A percentile compares a stretch with the other conserved stretches of the same genome.
Conservation (phyloP, 2,797 vertebrate genomes). For the Tapirus indicus region DNA sequence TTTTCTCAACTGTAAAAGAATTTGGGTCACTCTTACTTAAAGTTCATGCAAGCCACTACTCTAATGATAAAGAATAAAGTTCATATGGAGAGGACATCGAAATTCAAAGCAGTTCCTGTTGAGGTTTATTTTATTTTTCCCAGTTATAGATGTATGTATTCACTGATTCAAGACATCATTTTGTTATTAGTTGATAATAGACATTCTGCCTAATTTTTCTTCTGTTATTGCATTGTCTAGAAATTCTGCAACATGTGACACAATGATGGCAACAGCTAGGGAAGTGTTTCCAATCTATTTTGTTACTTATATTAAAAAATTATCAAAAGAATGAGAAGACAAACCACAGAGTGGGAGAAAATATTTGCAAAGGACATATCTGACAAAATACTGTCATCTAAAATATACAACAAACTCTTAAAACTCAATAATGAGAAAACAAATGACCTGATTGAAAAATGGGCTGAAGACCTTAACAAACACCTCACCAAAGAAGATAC, state of each 20-base stretch:
- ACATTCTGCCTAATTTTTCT: background rate
- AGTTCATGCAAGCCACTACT: background rate
- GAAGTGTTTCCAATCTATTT: background rate
- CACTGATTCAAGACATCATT: background rate
- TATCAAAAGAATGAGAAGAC: background rate
- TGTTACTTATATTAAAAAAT: background rate
- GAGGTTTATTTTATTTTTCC: background rate
- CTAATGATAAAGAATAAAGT: background rate
- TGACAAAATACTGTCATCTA: background rate
- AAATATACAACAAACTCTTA: background rate
- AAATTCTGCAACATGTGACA: background rate
- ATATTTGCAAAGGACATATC: background rate
- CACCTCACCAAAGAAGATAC: background rate
- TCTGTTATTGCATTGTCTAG: background rate
- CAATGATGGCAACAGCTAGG: background rate
- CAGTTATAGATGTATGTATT: background rate
- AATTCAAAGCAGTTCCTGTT: background rate
- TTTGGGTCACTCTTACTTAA: background rate
- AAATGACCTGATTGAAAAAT: background rate
- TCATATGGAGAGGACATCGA: background rate
- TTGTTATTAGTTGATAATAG: background rate
- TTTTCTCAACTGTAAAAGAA: background rate
- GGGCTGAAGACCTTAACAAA: background rate
- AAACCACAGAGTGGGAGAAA: background rate
- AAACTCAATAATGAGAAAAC: background rate